Evolutionary conservation across 2,113 vertebrate genomes (phyloP).

Genomic region (Falcunculus frontatus): DNA sequence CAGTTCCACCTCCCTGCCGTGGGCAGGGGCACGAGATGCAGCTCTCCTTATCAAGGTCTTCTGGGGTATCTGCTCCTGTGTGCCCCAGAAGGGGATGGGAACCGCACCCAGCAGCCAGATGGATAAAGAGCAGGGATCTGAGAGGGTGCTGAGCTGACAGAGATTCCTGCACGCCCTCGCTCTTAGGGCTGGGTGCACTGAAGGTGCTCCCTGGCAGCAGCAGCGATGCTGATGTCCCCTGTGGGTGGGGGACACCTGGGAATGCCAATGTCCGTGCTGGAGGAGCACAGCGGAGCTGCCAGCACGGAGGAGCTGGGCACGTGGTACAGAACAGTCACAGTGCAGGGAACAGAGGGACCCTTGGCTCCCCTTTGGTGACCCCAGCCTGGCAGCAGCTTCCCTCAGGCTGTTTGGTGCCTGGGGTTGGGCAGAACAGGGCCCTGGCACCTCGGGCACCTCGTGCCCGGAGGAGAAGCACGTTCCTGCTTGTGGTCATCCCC

Average conservation of each 20-base stretch:
- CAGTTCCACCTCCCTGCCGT: neutral
- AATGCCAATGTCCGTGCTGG: neutral
- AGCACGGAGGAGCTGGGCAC: neutral
- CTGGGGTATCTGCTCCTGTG: neutral
- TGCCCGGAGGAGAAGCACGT: rapidly evolving
- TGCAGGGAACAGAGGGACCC: neutral
- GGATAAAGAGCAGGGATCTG: neutral
- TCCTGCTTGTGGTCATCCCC: neutral
- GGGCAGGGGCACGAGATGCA: neutral
- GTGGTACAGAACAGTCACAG: neutral
- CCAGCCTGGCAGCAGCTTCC: neutral
- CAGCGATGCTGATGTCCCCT: neutral
- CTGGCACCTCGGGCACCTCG: rapidly evolving
- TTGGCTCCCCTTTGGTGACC: neutral
- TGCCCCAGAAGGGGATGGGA: neutral
- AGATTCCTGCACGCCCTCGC: neutral
- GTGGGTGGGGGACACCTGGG: neutral
- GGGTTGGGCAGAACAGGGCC: neutral
- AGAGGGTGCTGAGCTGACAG: neutral
- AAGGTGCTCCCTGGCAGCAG: neutral
- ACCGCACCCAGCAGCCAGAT: neutral
- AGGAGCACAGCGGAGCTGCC: neutral
- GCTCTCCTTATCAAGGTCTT: neutral
- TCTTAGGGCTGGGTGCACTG: neutral
- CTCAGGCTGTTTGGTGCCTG: neutral